Base-by-base conservation (phyloP, 2,113 vertebrate species). In the Lagopus muta region DNA sequence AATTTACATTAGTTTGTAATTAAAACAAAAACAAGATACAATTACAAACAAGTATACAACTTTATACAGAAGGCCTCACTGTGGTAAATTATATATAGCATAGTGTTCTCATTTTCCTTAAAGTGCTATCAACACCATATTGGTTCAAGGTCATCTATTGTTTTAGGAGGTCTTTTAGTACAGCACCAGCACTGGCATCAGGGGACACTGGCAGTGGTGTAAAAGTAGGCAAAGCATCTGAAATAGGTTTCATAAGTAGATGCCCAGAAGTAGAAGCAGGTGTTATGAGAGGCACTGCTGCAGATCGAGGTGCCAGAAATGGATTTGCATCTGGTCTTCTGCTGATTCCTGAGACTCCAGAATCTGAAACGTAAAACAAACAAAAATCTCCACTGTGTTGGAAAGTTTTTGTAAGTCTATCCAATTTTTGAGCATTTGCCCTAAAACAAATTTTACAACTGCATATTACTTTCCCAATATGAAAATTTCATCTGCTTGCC, bases 181-280 rank as follows among this genome's bases (percentile, higher is more conserved):
- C 98, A 9, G 98, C 98, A 38, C 99, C 99, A 3, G 96, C 98
- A 11, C 99, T 99, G 94, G 98, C 97, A 92, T 99, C 99, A 3
- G 98, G 97, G 1, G 98, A 98, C 86, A 99, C 99, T 6, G 99
- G 99, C 94, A 99, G 96, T 21, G 99, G 99, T 6, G 99, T 99
- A 94, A 99, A 99, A 4, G 98, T 98, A 65, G 99, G 99, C 86
- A 99, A 93, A 2, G 98, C 97, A 14, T 98, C 98, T 2, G 99
- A 98, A 96, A 99, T 99, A 87, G 99, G 98, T 96, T 99, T 99
- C 98, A 99, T 98, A 71, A 99, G 98, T 65, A 99, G 98, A 97
- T 99, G 99, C 21, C 98, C 98, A 8, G 98, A 94, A 70, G 94
- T 92, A 18, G 93, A 96, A 2, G 97, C 78, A 54, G 98, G 94